Conservation (phyloP, 2,888 invertebrate species). For the Sminthurides aquaticus region DNA sequence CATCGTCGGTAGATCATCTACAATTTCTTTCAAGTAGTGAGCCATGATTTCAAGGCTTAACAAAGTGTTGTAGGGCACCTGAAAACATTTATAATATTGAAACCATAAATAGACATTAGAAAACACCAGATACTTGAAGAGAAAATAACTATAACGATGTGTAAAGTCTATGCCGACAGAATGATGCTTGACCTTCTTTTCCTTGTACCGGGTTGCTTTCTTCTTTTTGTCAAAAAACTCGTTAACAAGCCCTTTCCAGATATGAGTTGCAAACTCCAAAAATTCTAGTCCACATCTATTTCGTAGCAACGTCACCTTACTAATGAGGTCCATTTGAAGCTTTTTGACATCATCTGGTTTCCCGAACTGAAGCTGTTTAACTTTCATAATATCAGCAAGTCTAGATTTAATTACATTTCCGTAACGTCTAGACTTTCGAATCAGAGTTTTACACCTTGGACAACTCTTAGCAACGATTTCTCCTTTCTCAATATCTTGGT, state of each 20-base stretch:
- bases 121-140: neutral
- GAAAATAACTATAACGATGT: neutral
- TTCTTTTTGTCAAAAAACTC: conserved; percentile 14
- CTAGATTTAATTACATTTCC: conserved; percentile 51
- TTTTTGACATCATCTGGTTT: conserved; percentile 9
- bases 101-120: neutral
- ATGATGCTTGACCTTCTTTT: neutral
- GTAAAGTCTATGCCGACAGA: no score
- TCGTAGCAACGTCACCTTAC: neutral
- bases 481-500: conserved; percentile 24
- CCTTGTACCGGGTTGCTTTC: neutral
- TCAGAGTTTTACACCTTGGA: conserved; percentile 56
- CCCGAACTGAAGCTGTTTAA: conserved; percentile 45
- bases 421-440: conserved; percentile 55
- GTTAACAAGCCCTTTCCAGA: conserved; percentile 12
- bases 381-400: conserved; percentile 46
- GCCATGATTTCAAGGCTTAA: conserved; percentile 21
- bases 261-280: neutral
- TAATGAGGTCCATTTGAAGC: conserved; percentile 8
- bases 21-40: conserved; percentile 17
- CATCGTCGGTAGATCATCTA: neutral
- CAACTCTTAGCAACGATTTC: conserved; percentile 49
- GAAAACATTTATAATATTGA: conserved; percentile 1
- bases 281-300: neutral
- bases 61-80: conserved; percentile 9